Percentiles rank a stretch among this genome's conserved stretches.
These are phyloP conservation scores for Leptinotarsa lineolata DNA, from an alignment of 1,140 invertebrate species.

Conservation along the genomic window DNA sequence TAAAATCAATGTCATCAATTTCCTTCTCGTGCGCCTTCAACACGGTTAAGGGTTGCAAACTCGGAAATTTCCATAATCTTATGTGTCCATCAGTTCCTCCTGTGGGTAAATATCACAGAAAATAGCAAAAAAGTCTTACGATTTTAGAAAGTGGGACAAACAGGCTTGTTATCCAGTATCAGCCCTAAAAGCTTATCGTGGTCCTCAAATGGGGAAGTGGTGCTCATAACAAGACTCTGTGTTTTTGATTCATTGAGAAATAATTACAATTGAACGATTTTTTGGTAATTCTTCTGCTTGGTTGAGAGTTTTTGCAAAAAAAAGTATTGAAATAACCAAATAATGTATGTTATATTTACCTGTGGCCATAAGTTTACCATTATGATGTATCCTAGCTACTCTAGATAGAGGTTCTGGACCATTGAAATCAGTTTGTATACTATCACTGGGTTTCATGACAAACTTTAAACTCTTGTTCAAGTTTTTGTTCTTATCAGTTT, in stretches of 20 bases:
- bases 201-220: background rate
- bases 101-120: constrained; percentile 24
- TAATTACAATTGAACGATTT: background rate
- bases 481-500: constrained; percentile 56
- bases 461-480: constrained; percentile 68
- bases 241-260: background rate
- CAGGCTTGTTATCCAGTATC: background rate
- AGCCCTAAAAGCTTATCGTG: too few species aligned
- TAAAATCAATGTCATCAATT: constrained; percentile 92
- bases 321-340: background rate
- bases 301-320: background rate
- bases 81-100: constrained; percentile 86
- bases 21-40: constrained; percentile 78
- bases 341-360: constrained; percentile 54
- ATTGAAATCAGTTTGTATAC: constrained; percentile 80
- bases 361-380: constrained; percentile 77
- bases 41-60: constrained; percentile 65
- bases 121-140: too few species aligned
- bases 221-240: background rate
- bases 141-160: background rate
- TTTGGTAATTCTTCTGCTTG: too few species aligned
- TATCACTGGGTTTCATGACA: constrained; percentile 72
- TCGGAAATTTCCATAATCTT: constrained; percentile 87
- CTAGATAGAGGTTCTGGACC: constrained; percentile 81
- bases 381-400: constrained; percentile 78